These are phyloP conservation scores for Nycticebus coucang DNA, from an alignment of 2,113 vertebrate genomes.

Conservation along the genomic window DNA sequence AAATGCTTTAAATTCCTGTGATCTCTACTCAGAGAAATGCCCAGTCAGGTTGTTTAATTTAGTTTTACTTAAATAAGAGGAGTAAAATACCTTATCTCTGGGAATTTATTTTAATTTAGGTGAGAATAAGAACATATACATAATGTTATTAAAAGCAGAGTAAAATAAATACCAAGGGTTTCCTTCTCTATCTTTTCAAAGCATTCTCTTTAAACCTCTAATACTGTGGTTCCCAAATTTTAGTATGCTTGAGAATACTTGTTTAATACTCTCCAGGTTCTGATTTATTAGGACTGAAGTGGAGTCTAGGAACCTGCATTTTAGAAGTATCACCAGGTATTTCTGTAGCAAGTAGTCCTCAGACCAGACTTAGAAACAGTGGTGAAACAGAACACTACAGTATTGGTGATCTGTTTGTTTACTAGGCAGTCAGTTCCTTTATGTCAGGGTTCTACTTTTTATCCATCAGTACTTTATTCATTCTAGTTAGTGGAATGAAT, in stretches of 20 bases:
- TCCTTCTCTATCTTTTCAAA: background rate
- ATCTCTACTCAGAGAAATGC: conserved; percentile 10
- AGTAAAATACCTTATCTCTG: background rate
- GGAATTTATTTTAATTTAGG: conserved; percentile 37
- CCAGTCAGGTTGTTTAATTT: background rate
- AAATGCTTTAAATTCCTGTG: conserved; percentile 31
- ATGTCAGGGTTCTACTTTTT: background rate
- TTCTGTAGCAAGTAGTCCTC: conserved; percentile 37
- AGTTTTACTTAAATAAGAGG: background rate
- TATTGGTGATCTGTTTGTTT: background rate
- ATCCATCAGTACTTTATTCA: background rate
- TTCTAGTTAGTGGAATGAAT: background rate
- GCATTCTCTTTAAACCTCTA: background rate
- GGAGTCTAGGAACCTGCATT: background rate
- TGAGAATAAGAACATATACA: background rate
- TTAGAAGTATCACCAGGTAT: background rate
- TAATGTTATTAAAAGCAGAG: conserved; percentile 22
- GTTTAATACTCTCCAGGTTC: background rate
- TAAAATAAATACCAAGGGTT: background rate
- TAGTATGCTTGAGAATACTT: background rate
- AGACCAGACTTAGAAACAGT: conserved; percentile 3
- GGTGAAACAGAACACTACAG: background rate
- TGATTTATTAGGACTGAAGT: background rate
- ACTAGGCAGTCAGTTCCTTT: background rate
- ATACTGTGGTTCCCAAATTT: background rate